Base-by-base conservation (phyloP, 2,797 vertebrate genomes). In the Clarias pachynema region DNA sequence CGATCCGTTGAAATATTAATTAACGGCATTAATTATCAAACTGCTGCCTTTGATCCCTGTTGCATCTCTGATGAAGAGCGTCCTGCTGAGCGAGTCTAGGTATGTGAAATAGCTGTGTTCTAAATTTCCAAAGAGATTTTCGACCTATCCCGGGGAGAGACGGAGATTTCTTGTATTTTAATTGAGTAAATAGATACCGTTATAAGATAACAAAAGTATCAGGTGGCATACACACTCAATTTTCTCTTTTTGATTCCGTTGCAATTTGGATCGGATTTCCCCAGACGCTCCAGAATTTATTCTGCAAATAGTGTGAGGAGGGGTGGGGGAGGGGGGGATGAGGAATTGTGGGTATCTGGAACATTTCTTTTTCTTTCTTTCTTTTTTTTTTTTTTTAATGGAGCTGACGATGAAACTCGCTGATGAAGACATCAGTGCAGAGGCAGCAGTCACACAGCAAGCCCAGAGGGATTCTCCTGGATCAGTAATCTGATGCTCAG, bases 221-320 rank as follows among this genome's bases (percentile, higher is more conserved):
- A 18, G 73, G 53, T 8, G 34, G 78, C 82, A 83, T 75, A 79
- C 82, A 72, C 59, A 75, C 77, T 72, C 75, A 3, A 1, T 62
- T 75, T 65, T 60, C 65, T 79, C n/a, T 20, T 20, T 40, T 2
- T 31, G 69, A 65, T 77, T 63, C 8, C 31, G 78, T 31, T 31
- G 74, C 74, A 80, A 85, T 88, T 91, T 88, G 82, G 82, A 84
- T 81, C 53, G 37, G 29, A 68, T 89, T 81, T 91, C 86, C 81
- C 83, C 69, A 66, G 83, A 87, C n/a, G 68, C 49, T 75, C 62
- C 29, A 69, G 68, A 83, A 82, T 87, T 72, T 77, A 73, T 84
- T 85, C 83, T 81, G 79, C 31, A 44, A 88, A 88, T 72, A 79
- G 79, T 83, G 63, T 59, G 18, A 74, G 74, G 81, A 4, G 20